Percentiles rank a stretch among this genome's conserved stretches.
These are phyloP conservation scores for Epinotia nisella DNA, from an alignment of 2,888 invertebrate genomes.

Conservation along the genomic window DNA sequence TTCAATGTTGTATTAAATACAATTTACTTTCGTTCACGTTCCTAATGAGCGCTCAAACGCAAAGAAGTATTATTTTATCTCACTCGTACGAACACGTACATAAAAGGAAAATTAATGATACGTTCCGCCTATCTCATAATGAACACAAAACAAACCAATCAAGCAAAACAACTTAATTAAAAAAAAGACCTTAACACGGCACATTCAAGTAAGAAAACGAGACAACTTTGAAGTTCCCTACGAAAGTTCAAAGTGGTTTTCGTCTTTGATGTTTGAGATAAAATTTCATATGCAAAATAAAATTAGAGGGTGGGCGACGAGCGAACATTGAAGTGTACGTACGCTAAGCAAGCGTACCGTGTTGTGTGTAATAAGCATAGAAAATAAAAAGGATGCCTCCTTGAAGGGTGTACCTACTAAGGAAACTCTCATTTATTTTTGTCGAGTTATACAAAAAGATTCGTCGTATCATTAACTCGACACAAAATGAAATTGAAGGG, in stretches of 20 bases:
- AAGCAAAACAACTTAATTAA: conserved; percentile 10
- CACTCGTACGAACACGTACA: background rate
- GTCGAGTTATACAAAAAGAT: background rate
- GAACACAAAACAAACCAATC: conserved; percentile 6
- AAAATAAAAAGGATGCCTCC: conserved; percentile 63
- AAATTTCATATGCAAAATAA: conserved; percentile 73
- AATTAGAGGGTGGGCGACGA: conserved; percentile 62
- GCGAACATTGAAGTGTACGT: conserved; percentile 49
- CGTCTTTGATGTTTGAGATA: conserved; percentile 69
- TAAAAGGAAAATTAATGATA: background rate
- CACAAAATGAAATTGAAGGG: too few relatives aligned
- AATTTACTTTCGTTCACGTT: background rate
- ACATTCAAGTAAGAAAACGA: conserved; percentile 54
- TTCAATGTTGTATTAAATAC: background rate
- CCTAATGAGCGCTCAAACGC: background rate
- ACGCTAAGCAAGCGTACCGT: conserved; percentile 60
- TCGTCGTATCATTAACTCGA: too few relatives aligned
- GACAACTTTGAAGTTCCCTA: conserved; percentile 53
- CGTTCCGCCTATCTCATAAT: background rate
- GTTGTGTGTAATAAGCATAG: conserved; percentile 69
- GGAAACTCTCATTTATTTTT: conserved; percentile 23
- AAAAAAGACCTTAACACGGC: conserved; percentile 45
- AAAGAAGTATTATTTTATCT: conserved; percentile 4
- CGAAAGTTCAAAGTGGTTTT: conserved; percentile 60
- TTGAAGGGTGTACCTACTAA: conserved; percentile 49